Evolutionary conservation across 2,888 invertebrate genomes (phyloP).

Genomic region (Andrena praecox): DNA sequence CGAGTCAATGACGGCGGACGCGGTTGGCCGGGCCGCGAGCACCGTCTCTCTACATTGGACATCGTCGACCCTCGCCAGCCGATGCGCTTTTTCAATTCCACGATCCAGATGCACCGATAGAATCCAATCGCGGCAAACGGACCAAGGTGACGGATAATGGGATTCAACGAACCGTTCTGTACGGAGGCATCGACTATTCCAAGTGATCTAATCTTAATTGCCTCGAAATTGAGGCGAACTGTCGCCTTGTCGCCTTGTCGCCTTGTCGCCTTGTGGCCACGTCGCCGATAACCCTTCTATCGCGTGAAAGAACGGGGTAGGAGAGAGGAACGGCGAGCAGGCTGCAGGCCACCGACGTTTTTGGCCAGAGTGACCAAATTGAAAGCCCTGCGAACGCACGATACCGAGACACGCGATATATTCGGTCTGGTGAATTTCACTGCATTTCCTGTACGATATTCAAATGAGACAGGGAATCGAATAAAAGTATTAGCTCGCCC

Average conservation of each 20-base stretch:
- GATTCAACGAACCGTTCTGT: constrained; percentile 35
- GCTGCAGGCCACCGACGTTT: not conserved
- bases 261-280: not conserved
- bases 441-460: constrained; percentile 63
- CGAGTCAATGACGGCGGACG: constrained; percentile 39
- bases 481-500: constrained; percentile 31
- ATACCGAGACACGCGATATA: constrained; percentile 54
- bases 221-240: not conserved
- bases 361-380: constrained; percentile 12
- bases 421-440: constrained; percentile 64
- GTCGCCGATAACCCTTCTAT: not conserved
- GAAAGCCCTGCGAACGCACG: constrained; percentile 24
- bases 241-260: not conserved
- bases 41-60: constrained; percentile 1
- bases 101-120: constrained; percentile 5
- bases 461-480: constrained; percentile 50
- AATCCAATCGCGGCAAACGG: not conserved
- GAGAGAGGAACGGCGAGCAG: not conserved
- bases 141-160: constrained; percentile 15
- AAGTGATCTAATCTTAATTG: constrained; percentile 18
- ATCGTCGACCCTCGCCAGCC: constrained; percentile 7
- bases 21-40: constrained; percentile 23
- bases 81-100: constrained; percentile 34
- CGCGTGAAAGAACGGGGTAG: not conserved
- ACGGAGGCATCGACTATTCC: constrained; percentile 3